Conservation (phyloP, 2,797 vertebrate genomes). For the Sus cebifrons region DNA sequence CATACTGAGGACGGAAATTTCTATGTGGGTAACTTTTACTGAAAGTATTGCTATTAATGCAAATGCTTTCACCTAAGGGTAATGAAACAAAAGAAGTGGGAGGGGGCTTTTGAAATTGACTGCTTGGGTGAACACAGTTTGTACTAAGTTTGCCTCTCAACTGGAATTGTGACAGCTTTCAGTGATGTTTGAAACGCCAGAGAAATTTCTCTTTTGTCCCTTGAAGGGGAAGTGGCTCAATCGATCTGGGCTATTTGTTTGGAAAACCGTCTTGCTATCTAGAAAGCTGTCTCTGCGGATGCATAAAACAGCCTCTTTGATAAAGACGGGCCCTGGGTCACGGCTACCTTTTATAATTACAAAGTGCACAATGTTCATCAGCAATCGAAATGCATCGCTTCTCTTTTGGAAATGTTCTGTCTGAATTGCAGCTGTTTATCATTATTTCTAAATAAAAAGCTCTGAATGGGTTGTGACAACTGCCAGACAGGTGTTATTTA, state of each 20-base stretch:
- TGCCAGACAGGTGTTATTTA: slow-evolving; percentile 72
- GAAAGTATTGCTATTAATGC: slow-evolving; percentile 74
- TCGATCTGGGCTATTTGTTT: slow-evolving; percentile 74
- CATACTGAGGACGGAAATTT: slow-evolving; percentile 41
- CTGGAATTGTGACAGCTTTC: slow-evolving; percentile 79
- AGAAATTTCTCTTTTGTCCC: slow-evolving; percentile 77
- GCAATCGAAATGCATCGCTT: slow-evolving; percentile 69
- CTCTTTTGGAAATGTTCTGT: slow-evolving; percentile 72
- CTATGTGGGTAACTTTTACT: slow-evolving; percentile 57
- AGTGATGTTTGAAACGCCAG: slow-evolving; percentile 78
- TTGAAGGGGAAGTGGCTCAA: slow-evolving; percentile 79
- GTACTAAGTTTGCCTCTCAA: slow-evolving; percentile 70
- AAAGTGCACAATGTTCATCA: slow-evolving; percentile 41
- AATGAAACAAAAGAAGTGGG: slow-evolving; percentile 75
- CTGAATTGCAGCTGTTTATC: slow-evolving; percentile 72
- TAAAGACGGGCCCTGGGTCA: slow-evolving; percentile 59
- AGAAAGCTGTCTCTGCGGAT: slow-evolving; percentile 70
- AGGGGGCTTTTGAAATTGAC: slow-evolving; percentile 72
- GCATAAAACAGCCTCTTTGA: slow-evolving; percentile 70
- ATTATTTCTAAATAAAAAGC: slow-evolving; percentile 80
- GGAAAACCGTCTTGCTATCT: slow-evolving; percentile 76
- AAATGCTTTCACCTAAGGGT: slow-evolving; percentile 72
- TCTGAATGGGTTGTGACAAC: slow-evolving; percentile 64
- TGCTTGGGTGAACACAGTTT: slow-evolving; percentile 73
- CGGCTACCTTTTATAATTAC: slow-evolving; percentile 69